Evolutionary conservation across 2,888 invertebrate species (phyloP), one percentile per base, ranked within the genome.

Genomic region (Xanthorhoe designata): DNA sequence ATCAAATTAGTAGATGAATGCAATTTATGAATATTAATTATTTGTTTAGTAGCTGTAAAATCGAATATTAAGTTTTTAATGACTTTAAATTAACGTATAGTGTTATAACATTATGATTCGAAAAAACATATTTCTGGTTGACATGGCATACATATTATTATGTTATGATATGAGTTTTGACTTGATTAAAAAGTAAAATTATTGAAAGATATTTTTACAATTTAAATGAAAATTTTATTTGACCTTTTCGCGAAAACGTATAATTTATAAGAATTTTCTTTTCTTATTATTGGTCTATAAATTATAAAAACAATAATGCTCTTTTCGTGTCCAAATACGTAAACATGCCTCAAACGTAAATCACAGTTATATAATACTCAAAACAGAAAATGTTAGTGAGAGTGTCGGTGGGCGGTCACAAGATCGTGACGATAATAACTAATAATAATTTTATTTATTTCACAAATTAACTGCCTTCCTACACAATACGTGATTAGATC

Each of bases 401-500:
- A 56, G 17, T 29, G 53, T 55, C 47, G 10, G 71, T 73, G 71
- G 73, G 71, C 64, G 73, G 63, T 35, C 15, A 58, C 32, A 47
- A 64, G 60, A 66, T 69, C 61, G 63, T 69, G 60, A 59, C 35
- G 70, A 71, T 71, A 63, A 61, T 69, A 69, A 53, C 64, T n/a
- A 24, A 62, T 58, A 61, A 70, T 73, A 63, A 65, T 73, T 71
- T 70, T 69, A 66, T 69, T 59, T 57, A 74, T 72, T 69, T 65
- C 55, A 66, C 66, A 66, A 72, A 73, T 74, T 74, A 74, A 73
- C 70, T 61, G 61, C 50, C 73, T 58, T 50, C 74, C 74, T 69
- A 76, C 74, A 65, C 70, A 49, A 47, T 62, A 64, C 68, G 57
- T 71, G 71, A 63, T 75, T 68, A 58, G 47, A 73, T 72, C 68